Evolutionary conservation across 2,888 invertebrate species (phyloP).

Genomic region (Heteromyza rotundicornis): DNA sequence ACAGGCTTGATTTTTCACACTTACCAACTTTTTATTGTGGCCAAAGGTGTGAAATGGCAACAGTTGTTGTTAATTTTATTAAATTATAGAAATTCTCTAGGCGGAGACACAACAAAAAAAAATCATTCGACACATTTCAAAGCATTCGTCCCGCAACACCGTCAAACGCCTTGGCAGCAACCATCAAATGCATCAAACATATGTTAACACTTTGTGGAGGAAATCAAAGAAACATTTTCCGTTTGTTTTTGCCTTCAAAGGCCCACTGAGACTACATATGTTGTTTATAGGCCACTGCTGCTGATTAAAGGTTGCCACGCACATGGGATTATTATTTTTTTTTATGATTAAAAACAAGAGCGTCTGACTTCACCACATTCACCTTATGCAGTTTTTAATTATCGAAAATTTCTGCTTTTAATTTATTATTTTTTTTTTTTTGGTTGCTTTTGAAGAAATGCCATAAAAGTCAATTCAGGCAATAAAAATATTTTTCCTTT

Average conservation of each 20-base stretch:
- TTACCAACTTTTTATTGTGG: neutral
- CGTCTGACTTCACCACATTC: too few species aligned
- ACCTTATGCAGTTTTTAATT: conserved; percentile 1
- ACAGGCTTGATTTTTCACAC: conserved; percentile 8
- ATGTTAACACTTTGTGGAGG: conserved; percentile 4
- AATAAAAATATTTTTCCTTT: neutral
- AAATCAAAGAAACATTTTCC: conserved; percentile 3
- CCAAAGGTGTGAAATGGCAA: neutral
- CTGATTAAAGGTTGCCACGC: too few species aligned
- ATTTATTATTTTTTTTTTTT: too few species aligned
- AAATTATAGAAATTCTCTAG: too few species aligned
- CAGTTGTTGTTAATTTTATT: neutral
- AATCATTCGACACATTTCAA: neutral
- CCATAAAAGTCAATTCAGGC: conserved; percentile 7
- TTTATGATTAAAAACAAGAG: too few species aligned
- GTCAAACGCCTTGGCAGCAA: too few species aligned
- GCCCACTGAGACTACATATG: too few species aligned
- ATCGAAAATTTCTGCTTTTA: neutral
- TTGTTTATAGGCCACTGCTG: too few species aligned
- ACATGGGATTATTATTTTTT: too few species aligned
- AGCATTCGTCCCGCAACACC: neutral
- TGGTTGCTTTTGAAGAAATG: conserved; percentile 3
- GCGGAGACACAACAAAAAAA: neutral
- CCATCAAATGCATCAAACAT: conserved; percentile 2
- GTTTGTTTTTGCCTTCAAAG: too few species aligned